Evolutionary conservation across 2,113 vertebrate species (phyloP), one percentile per base, ranked within the genome.

Genomic region (Clarias macrocephalus): DNA sequence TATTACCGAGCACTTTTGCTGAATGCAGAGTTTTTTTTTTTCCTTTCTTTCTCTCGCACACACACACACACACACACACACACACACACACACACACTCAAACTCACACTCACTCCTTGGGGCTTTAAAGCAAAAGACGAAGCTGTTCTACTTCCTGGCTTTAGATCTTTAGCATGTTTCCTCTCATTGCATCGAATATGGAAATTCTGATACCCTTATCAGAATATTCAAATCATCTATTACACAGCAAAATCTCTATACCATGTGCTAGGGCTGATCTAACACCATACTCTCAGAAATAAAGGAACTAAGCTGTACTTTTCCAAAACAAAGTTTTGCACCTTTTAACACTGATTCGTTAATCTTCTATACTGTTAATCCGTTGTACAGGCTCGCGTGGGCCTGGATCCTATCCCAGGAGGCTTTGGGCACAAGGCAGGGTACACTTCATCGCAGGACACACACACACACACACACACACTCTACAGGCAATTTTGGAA

Each of bases 1-100:
- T 68, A 87, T 87, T 79, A 79, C 85, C 76, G 56, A 18, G 25
- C 21, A 63, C 75, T 90, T 79, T 48, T 90, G 87, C 89, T 85
- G 89, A 90, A 88, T 42, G 59, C 75, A 85, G 76, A 59, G 73
- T 18, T 80, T 79, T 7, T 48, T 37, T 75, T 19, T 23, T 19
- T n/a, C n/a, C n/a, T 23, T 37, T 73, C 37, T 48, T 37, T 42
- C 70, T 42, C 18, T 21, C 70, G 2, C 30, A 23, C 70, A 6
- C 66, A 33, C 13, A 33, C 15, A 18, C n/a, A 33, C 28, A 33
- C 28, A 33, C 66, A 33, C 66, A 6, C 12, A 5, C n/a, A 5
- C 13, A 33, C 28, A 21, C n/a, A n/a, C n/a, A n/a, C 28, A 18
- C n/a, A 33, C 28, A 18, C 28, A 18, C 66, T 70, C 66, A 16